Conservation (phyloP, 2,797 vertebrate genomes). For the Nasua narica region DNA sequence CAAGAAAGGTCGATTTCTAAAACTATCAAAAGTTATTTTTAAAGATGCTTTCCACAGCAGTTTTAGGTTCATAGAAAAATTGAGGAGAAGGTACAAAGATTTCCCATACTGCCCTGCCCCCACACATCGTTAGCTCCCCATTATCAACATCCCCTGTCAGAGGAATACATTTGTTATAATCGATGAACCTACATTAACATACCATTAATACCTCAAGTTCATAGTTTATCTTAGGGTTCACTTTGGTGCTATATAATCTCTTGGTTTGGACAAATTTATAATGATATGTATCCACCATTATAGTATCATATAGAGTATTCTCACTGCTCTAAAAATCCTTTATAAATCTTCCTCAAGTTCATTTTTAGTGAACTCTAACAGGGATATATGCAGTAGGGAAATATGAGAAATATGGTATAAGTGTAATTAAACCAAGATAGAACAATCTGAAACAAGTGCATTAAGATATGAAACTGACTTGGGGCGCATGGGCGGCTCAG, state of each 20-base stretch:
- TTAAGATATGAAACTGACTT: neutral
- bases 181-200: neutral
- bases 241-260: neutral
- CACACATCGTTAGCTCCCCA: rapidly evolving
- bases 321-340: neutral
- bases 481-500: too few species aligned
- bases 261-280: neutral
- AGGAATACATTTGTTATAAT: neutral
- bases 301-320: neutral
- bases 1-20: neutral
- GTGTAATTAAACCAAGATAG: neutral
- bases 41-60: neutral
- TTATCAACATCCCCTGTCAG: neutral
- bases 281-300: neutral
- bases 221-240: neutral
- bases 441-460: neutral
- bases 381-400: neutral
- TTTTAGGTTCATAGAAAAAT: neutral
- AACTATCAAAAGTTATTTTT: neutral
- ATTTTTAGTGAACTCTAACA: neutral
- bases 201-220: neutral
- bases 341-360: neutral
- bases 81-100: neutral
- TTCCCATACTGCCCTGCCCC: neutral
- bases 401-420: neutral